Percentiles rank a stretch among this genome's conserved stretches.
Conservation (phyloP, 2,113 vertebrate genomes). For the Rhinichthys klamathensis region DNA sequence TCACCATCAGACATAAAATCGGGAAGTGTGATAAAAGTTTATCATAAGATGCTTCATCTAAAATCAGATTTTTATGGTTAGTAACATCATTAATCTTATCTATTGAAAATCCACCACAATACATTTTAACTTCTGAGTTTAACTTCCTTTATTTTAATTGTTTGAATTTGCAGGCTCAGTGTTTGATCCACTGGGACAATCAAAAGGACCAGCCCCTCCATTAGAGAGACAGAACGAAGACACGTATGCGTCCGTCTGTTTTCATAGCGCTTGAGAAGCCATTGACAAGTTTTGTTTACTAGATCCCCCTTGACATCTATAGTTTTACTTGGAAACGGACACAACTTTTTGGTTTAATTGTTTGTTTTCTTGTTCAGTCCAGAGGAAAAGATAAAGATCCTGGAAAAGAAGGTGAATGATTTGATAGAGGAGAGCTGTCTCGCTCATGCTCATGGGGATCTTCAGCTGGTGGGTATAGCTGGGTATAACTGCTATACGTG, state of each 20-base stretch:
- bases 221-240: conserved; percentile 89
- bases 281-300: background rate
- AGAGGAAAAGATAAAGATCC: conserved; percentile 91
- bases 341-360: background rate
- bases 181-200: conserved; percentile 91
- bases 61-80: too few species aligned
- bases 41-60: too few species aligned
- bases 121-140: background rate
- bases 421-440: conserved; percentile 96
- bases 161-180: conserved; percentile 78
- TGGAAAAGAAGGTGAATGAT: conserved; percentile 96
- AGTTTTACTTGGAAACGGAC: background rate
- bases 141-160: background rate
- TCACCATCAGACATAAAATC: too few species aligned
- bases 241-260: conserved; percentile 76
- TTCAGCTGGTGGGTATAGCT: conserved; percentile 84
- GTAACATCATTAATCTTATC: too few species aligned
- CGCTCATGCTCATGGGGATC: conserved; percentile 85
- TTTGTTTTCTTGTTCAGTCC: conserved; percentile 74
- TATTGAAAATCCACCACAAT: too few species aligned
- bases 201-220: conserved; percentile 86
- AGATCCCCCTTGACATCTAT: background rate
- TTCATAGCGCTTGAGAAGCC: background rate
- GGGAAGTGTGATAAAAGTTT: too few species aligned
- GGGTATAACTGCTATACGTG: background rate